A percentile compares a stretch with the other conserved stretches of the same genome.
Conservation (phyloP, 2,113 vertebrate genomes). For the Sturnus vulgaris region DNA sequence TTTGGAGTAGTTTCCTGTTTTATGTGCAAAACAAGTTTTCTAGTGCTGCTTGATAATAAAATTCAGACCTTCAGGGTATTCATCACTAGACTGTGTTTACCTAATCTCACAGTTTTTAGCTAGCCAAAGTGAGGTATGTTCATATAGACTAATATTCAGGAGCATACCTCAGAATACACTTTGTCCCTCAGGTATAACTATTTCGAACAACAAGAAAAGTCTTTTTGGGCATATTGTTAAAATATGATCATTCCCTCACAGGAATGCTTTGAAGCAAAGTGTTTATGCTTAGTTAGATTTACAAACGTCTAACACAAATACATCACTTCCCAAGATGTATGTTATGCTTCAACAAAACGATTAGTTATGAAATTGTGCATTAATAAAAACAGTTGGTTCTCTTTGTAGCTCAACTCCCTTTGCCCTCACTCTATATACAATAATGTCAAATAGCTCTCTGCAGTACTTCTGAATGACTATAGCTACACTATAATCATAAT, state of each 20-base stretch:
- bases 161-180: neutral
- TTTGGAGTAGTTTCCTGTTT: neutral
- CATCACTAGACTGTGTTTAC: neutral
- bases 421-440: slow-evolving; percentile 46
- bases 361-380: slow-evolving; percentile 58
- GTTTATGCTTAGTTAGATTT: slow-evolving; percentile 50
- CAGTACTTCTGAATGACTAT: slow-evolving; percentile 4
- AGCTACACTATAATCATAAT: slow-evolving; percentile 15
- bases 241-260: neutral
- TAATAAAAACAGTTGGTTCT: slow-evolving; percentile 56
- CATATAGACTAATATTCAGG: neutral
- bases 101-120: neutral
- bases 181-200: neutral
- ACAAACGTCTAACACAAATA: slow-evolving; percentile 51
- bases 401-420: slow-evolving; percentile 44
- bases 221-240: neutral
- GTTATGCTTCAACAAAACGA: neutral
- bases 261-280: slow-evolving; percentile 62
- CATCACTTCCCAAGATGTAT: slow-evolving; percentile 25
- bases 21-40: neutral
- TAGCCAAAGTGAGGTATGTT: neutral
- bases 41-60: neutral
- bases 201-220: neutral
- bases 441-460: slow-evolving; percentile 36
- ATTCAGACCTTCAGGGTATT: neutral